phyloP scores from a whole-genome alignment of 2,113 vertebrate species.

The Pluvianellus socialis region DNA sequence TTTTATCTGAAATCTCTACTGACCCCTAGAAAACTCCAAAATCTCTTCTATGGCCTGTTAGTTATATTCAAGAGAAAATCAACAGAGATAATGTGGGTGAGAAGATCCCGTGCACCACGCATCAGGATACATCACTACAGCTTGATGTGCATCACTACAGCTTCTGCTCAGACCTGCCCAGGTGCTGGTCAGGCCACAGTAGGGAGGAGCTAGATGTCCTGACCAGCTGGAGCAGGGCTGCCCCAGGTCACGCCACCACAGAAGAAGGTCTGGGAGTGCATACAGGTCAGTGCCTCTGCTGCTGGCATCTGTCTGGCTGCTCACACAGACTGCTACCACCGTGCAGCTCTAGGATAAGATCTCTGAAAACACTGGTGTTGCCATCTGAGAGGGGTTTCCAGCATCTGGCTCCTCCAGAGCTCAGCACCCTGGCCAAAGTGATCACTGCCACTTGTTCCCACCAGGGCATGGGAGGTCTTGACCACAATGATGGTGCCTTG shows the following conservation, averaged over 20 bases:
- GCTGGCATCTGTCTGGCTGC: neutral
- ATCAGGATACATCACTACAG: neutral
- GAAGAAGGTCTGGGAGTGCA: neutral
- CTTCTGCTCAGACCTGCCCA: neutral
- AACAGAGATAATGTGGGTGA: neutral
- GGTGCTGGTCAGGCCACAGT: neutral
- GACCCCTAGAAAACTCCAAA: neutral
- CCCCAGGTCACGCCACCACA: accelerated
- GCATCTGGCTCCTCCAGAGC: neutral
- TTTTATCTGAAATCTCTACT: neutral
- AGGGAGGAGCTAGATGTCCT: neutral
- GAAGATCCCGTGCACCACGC: accelerated
- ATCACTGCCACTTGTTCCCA: neutral
- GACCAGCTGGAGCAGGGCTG: neutral
- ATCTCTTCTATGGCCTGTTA: neutral
- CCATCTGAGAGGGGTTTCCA: neutral
- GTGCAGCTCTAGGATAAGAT: neutral
- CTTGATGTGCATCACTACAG: neutral
- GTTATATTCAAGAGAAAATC: neutral
- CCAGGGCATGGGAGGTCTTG: neutral
- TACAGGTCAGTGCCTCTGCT: accelerated
- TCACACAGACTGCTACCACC: neutral
- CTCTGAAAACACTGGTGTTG: neutral
- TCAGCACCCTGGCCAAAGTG: neutral
- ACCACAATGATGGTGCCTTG: accelerated